phyloP scores from a whole-genome alignment of 2,113 vertebrate genomes.

The Murina feae region DNA sequence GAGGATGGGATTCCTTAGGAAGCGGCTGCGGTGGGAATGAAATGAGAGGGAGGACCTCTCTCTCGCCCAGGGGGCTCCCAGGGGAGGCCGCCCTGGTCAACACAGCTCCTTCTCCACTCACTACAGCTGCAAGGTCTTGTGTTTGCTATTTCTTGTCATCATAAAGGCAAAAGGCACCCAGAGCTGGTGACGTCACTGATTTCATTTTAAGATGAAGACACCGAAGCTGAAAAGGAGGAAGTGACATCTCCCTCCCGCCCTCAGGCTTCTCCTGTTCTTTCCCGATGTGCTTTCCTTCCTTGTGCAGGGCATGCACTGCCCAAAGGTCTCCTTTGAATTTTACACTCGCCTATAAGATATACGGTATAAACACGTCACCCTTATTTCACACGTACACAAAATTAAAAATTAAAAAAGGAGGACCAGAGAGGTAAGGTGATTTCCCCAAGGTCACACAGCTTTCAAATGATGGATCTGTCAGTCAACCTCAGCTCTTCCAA shows the following conservation, averaged over 20 bases:
- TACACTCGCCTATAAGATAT: not conserved
- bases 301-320: too few species aligned
- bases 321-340: not conserved
- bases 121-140: not conserved
- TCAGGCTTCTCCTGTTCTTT: not conserved
- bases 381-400: not conserved
- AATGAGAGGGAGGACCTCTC: not conserved
- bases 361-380: not conserved
- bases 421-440: not conserved
- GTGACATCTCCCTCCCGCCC: not conserved
- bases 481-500: not conserved
- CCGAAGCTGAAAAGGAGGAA: not conserved
- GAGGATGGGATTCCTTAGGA: not conserved
- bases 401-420: not conserved
- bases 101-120: not conserved
- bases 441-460: not conserved
- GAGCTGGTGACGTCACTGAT: not conserved
- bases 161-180: not conserved
- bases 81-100: not conserved
- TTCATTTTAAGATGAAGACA: not conserved
- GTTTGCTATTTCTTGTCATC: not conserved
- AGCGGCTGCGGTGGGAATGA: too few species aligned
- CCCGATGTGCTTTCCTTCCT: not conserved
- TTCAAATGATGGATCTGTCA: not conserved
- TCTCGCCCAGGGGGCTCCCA: fast-evolving